These are phyloP conservation scores for Leptopilina syphax DNA, from an alignment of 2,888 invertebrate species.

Conservation along the genomic window DNA sequence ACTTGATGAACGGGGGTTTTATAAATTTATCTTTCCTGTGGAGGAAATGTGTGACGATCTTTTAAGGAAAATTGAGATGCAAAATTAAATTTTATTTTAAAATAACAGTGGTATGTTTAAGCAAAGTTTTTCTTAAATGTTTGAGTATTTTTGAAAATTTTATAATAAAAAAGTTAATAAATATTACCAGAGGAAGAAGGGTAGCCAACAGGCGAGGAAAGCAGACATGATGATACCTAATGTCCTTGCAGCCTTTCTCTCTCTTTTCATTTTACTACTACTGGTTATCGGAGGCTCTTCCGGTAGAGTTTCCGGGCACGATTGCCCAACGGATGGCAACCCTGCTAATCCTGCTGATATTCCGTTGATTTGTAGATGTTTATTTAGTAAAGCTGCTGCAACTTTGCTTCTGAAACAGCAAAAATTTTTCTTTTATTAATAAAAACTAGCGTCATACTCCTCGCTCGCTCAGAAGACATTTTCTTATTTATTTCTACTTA, in stretches of 20 bases:
- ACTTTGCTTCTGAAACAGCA: slow-evolving; percentile 87
- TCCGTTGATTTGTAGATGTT: slow-evolving; percentile 93
- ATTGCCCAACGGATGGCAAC: slow-evolving; percentile 76
- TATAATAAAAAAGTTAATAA: background rate
- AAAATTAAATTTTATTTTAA: too few species aligned
- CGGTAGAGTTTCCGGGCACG: slow-evolving; percentile 70
- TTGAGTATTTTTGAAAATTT: too few species aligned
- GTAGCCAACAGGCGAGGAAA: slow-evolving; percentile 96
- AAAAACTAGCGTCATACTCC: too few species aligned
- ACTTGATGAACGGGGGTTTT: too few species aligned
- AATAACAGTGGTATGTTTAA: too few species aligned
- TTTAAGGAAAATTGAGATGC: too few species aligned
- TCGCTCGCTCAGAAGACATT: too few species aligned
- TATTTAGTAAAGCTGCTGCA: slow-evolving; percentile 90
- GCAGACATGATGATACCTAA: slow-evolving; percentile 98
- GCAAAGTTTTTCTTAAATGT: too few species aligned
- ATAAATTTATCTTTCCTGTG: too few species aligned
- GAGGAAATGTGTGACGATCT: too few species aligned
- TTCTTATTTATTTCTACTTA: too few species aligned
- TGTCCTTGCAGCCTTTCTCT: slow-evolving; percentile 94
- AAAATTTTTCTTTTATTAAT: background rate
- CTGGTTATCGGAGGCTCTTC: slow-evolving; percentile 83
- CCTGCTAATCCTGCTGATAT: slow-evolving; percentile 83
- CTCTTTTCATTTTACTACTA: slow-evolving; percentile 92
- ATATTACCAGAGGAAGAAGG: slow-evolving; percentile 93